Conservation (phyloP, 92 coral and sea anemone species). For the Umimayanthus kanabou region DNA sequence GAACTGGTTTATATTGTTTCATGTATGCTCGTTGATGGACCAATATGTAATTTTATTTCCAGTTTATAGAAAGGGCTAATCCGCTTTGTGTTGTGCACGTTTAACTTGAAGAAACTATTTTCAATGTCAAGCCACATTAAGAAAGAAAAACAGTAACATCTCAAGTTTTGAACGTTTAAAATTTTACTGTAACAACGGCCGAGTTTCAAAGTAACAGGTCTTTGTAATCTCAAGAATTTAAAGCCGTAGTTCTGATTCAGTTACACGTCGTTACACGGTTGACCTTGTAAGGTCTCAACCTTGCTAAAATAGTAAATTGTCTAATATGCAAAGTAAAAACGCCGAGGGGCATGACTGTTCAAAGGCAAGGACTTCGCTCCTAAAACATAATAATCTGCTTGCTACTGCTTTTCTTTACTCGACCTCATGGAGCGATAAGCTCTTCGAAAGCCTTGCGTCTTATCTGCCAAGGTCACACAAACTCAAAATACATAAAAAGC, state of each 20-base stretch:
- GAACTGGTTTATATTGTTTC: too few relatives aligned
- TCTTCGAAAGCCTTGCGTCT: neutral
- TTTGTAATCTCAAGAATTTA: neutral
- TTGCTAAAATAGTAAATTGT: neutral
- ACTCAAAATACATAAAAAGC: neutral
- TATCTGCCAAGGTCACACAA: neutral
- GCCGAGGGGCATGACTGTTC: neutral
- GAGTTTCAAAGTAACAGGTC: neutral
- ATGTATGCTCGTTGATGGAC: neutral
- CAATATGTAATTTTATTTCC: neutral
- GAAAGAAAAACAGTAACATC: too few relatives aligned
- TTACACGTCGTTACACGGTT: neutral
- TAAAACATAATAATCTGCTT: neutral
- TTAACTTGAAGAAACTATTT: too few relatives aligned
- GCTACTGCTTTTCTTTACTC: neutral
- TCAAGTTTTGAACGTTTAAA: neutral
- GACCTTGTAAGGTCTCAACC: neutral
- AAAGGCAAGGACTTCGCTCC: neutral
- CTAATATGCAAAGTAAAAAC: neutral
- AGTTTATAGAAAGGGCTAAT: neutral
- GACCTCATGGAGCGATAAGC: neutral
- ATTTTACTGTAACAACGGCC: neutral
- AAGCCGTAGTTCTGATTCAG: neutral
- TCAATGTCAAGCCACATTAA: neutral
- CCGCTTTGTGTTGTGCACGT: neutral